Evolutionary conservation across 2,888 invertebrate genomes (phyloP).

Genomic region (Seira musarum): DNA sequence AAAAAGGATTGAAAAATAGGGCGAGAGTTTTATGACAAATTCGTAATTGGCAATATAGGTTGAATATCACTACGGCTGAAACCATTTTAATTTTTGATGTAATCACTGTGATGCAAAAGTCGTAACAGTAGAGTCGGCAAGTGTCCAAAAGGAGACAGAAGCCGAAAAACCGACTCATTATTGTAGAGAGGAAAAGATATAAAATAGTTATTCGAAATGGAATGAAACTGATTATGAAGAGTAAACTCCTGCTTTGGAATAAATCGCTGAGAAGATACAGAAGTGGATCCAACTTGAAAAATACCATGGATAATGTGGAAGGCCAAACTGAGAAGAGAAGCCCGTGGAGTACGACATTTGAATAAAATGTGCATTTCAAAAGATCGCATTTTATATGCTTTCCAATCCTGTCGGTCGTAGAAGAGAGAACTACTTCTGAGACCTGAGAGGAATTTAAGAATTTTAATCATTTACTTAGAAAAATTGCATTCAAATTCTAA

Average conservation of each 20-base stretch:
- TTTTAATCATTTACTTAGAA: no score
- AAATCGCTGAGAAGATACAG: not conserved
- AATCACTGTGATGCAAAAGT: not conserved
- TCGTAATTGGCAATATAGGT: not conserved
- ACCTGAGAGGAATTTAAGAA: no score
- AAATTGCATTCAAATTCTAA: no score
- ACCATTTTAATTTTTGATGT: not conserved
- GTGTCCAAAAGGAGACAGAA: conserved; percentile 2
- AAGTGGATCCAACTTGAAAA: not conserved
- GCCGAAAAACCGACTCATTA: not conserved
- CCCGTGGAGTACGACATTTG: not conserved
- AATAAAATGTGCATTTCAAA: not conserved
- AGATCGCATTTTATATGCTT: not conserved
- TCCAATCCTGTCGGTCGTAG: not conserved
- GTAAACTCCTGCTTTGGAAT: not conserved
- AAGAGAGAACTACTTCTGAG: not conserved
- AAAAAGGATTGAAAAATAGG: conserved; percentile 10
- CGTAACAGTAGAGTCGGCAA: not conserved
- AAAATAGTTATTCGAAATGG: not conserved
- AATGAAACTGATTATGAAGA: not conserved
- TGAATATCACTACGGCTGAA: not conserved
- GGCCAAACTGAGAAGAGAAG: not conserved
- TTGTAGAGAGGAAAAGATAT: not conserved
- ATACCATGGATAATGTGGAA: not conserved
- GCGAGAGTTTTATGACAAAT: not conserved